Evolutionary conservation across 2,797 vertebrate genomes (phyloP), one percentile per base, ranked within the genome.

Genomic region (Cynodonichthys magdalenae): DNA sequence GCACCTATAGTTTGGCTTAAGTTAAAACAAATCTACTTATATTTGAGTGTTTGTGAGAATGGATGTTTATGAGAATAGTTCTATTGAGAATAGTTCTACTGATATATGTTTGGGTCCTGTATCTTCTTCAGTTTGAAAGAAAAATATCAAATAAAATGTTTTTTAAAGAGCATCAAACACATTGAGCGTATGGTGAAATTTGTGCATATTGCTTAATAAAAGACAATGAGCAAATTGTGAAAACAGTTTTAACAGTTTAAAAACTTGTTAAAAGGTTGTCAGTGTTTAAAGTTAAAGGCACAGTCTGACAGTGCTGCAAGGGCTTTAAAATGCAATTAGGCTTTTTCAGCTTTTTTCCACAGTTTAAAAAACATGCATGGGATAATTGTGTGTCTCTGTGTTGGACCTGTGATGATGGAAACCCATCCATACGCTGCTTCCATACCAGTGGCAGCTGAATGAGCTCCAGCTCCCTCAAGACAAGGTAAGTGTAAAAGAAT

Each of bases 1-100:
- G 12, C 47, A 12, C 47, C 9, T 10, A 20, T 12, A 15, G 11
- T 34, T 34, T 9, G 8, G 8, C 6, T 36, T 36, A 2, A 10
- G 10, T 31, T 2, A 36, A 9, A 36, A 36, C 10, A 36, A 3
- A 3, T 9, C 10, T 36, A 36, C 34, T 20, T 41, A 34, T 58
- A 42, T 27, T 12, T 59, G 17, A 19, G 18, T 70, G 53, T 61
- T 17, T 53, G 44, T 71, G 46, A 68, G 15, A 52, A 24, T 6
- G 19, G 51, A 8, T 47, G 41, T 44, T 49, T 39, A 19, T 51
- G 55, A 44, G 50, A 41, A 39, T 24, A 51, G 1, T 58, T 34
- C 6, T 47, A 6, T 60, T 51, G 3, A 42, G 50, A 41, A 39
- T 24, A 51, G 1, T 58, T 34, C 6, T 47, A 6, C 63, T 51